Percentiles rank a stretch among this genome's conserved stretches.
Evolutionary conservation across 2,888 invertebrate genomes (phyloP).

Genomic region (Thera obeliscata): DNA sequence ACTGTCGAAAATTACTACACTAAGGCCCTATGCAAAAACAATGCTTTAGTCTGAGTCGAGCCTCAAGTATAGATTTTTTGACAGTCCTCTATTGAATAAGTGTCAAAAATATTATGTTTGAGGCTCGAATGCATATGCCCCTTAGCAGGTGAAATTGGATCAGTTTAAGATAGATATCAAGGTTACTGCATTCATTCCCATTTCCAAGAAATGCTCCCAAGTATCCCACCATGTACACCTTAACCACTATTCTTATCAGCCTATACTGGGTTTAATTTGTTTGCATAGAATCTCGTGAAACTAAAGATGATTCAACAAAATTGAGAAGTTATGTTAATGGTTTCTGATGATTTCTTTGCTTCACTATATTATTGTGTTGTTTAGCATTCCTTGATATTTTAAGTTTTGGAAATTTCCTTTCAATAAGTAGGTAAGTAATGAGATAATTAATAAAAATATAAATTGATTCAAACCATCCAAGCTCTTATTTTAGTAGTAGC

Average conservation of each 20-base stretch:
- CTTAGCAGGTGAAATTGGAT: background rate
- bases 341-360: slow-evolving; percentile 6
- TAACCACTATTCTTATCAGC: background rate
- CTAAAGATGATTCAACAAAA: slow-evolving; percentile 1
- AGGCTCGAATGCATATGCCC: too few species aligned
- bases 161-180: background rate
- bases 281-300: slow-evolving; percentile 1
- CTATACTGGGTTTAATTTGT: background rate
- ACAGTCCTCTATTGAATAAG: too few species aligned
- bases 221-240: background rate
- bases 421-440: background rate
- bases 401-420: slow-evolving; percentile 9
- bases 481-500: slow-evolving; percentile 49
- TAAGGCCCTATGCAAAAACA: too few species aligned
- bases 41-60: too few species aligned
- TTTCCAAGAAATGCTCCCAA: background rate
- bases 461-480: slow-evolving; percentile 16
- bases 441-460: slow-evolving; percentile 14
- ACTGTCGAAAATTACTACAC: too few species aligned
- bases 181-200: background rate
- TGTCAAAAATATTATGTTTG: too few species aligned
- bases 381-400: slow-evolving; percentile 22
- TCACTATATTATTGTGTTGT: slow-evolving; percentile 13
- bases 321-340: background rate
- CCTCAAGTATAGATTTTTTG: too few species aligned